Evolutionary conservation across 2,888 invertebrate genomes (phyloP), one percentile per base, ranked within the genome.

Genomic region (Harpagoxenus sublaevis): DNA sequence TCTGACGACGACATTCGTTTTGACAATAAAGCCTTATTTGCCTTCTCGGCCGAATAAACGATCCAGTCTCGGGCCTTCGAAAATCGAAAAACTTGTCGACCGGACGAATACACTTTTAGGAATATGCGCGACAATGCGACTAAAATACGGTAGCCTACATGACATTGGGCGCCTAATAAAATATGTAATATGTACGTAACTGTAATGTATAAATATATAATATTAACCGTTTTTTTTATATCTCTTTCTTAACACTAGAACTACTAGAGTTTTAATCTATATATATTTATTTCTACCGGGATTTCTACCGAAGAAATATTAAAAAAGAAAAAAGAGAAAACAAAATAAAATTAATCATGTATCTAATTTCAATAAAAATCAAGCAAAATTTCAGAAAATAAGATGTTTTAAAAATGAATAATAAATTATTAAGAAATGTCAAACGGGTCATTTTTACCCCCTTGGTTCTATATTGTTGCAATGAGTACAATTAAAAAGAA

Each of bases 11-110:
- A 51, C 28, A 6, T 48, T 35, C 15, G 23, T 39, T 65, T 51
- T 39, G 35, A 75, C 23, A 39, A 42, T 23, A 60, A 73, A n/a
- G 39, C 15, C 28, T 51, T 75, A 75, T 75, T 75, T 75, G 18
- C 10, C 23, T 75, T 63, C 23, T 63, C 3, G 15, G 1, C 5
- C 3, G 48, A 5, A 15, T 51, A 74, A n/a, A 62, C 15, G 9
- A 15, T 57, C 9, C 5, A 0, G 15, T 12, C 8, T 23, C 4
- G 15, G 28, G 23, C 31, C n/a, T 63, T 63, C 10, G 10, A 8
- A 74, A 45, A 74, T 48, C n/a, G n/a, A 6, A 12, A 45, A 62
- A 75, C 0, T 35, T 51, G 15, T 35, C 23, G 23, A 62, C 3
- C n/a, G 39, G 39, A 55, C 23, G 15, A 55, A 23, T 18, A 4